phyloP scores from a whole-genome alignment of 2,797 vertebrate species.

The Garrulus glandarius region DNA sequence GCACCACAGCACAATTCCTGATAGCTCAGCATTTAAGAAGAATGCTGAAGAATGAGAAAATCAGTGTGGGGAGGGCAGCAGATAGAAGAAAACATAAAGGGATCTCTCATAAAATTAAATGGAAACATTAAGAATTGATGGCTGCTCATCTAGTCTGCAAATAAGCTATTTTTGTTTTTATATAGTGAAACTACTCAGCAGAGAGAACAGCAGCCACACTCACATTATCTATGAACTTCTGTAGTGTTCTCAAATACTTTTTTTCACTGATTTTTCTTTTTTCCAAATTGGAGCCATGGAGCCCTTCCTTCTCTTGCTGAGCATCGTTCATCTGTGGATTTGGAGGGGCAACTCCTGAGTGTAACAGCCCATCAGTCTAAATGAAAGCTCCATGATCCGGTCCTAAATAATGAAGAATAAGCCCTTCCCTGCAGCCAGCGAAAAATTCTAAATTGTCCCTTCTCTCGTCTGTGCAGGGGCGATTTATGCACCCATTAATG shows the following conservation, averaged over 20 bases:
- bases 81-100: constrained; percentile 41
- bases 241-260: background rate
- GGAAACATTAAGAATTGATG: constrained; percentile 60
- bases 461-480: constrained; percentile 17
- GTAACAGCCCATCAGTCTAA: background rate
- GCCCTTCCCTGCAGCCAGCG: background rate
- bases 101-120: constrained; percentile 62
- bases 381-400: background rate
- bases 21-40: constrained; percentile 45
- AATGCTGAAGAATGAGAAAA: constrained; percentile 34
- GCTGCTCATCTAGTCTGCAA: constrained; percentile 46
- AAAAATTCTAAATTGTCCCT: constrained; percentile 21
- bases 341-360: background rate
- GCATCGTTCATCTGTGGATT: background rate
- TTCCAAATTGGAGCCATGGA: background rate
- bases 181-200: background rate
- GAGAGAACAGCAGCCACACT: background rate
- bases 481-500: constrained; percentile 53
- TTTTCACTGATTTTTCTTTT: background rate
- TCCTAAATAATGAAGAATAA: constrained; percentile 2
- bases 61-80: background rate
- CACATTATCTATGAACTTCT: background rate
- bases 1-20: background rate
- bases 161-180: constrained; percentile 56
- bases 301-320: background rate